phyloP scores from a whole-genome alignment of 2,888 invertebrate species.

The Acronicta aceris region DNA sequence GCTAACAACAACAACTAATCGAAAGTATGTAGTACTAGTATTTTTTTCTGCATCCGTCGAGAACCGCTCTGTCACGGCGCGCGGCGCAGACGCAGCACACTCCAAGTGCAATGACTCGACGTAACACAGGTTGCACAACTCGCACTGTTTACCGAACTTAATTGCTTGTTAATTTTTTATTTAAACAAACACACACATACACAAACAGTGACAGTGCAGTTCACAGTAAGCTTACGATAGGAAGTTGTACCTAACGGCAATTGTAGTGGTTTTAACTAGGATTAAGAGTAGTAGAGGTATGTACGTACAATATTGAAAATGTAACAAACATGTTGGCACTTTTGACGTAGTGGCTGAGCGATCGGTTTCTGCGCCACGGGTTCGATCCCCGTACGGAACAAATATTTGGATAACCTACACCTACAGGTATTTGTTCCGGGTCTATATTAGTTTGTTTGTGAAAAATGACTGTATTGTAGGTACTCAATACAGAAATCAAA shows the following conservation, averaged over 20 bases:
- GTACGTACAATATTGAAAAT: no score
- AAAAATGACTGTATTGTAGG: no score
- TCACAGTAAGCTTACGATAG: constrained; percentile 5
- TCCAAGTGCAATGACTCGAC: constrained; percentile 64
- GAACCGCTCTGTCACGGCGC: constrained; percentile 52
- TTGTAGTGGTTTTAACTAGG: constrained; percentile 2
- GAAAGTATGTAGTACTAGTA: constrained; percentile 33
- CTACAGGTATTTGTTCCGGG: no score
- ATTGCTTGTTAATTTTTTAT: constrained; percentile 64
- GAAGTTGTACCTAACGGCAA: constrained; percentile 8
- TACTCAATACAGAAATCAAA: no score
- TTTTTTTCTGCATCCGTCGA: constrained; percentile 29
- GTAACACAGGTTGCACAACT: constrained; percentile 69
- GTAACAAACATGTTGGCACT: no score
- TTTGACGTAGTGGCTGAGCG: no score
- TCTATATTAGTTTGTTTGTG: no score
- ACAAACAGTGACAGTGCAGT: constrained; percentile 42
- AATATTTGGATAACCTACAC: no score
- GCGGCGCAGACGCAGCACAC: constrained; percentile 39
- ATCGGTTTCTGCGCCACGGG: no score
- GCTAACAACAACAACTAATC: constrained; percentile 13
- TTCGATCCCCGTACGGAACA: no score
- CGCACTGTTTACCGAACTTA: constrained; percentile 58
- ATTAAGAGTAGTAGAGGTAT: background rate
- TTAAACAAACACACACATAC: constrained; percentile 42